Percentiles rank a stretch among this genome's conserved stretches.
Evolutionary conservation across 2,797 vertebrate genomes (phyloP).

Genomic region (Crocodylus rhombifer): DNA sequence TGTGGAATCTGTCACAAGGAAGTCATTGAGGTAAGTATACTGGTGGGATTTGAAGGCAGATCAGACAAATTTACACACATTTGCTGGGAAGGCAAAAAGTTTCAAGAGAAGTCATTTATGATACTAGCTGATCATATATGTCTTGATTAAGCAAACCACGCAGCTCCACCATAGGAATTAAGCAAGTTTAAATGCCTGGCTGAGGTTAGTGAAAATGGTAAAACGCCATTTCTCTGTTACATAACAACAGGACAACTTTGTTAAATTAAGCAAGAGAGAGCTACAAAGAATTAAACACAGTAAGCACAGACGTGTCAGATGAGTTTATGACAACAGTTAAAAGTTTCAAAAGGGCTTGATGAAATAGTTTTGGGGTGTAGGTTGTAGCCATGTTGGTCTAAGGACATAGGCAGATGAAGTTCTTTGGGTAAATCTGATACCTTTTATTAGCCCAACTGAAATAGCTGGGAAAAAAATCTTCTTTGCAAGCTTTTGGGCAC

Average conservation of each 20-base stretch:
- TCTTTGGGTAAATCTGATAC: too few relatives aligned
- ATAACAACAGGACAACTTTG: background rate
- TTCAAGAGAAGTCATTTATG: too few relatives aligned
- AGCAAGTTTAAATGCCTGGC: background rate
- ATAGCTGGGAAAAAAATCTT: too few relatives aligned
- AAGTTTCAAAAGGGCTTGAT: background rate
- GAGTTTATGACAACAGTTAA: background rate
- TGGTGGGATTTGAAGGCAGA: background rate
- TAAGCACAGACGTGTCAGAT: background rate
- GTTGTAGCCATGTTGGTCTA: too few relatives aligned
- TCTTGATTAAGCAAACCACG: too few relatives aligned
- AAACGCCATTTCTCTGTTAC: rapidly evolving
- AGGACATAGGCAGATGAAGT: too few relatives aligned
- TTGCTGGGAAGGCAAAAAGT: background rate
- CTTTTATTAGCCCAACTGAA: too few relatives aligned
- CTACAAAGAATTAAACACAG: background rate
- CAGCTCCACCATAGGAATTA: background rate
- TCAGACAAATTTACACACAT: background rate
- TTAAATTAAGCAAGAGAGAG: background rate
- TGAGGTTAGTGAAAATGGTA: background rate
- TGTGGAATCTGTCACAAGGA: background rate
- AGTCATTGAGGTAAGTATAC: background rate
- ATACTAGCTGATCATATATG: too few relatives aligned
- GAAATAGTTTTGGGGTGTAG: too few relatives aligned
- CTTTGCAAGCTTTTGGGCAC: too few relatives aligned